phyloP scores from a whole-genome alignment of 1,140 invertebrate species.

The Drosophila burlai region DNA sequence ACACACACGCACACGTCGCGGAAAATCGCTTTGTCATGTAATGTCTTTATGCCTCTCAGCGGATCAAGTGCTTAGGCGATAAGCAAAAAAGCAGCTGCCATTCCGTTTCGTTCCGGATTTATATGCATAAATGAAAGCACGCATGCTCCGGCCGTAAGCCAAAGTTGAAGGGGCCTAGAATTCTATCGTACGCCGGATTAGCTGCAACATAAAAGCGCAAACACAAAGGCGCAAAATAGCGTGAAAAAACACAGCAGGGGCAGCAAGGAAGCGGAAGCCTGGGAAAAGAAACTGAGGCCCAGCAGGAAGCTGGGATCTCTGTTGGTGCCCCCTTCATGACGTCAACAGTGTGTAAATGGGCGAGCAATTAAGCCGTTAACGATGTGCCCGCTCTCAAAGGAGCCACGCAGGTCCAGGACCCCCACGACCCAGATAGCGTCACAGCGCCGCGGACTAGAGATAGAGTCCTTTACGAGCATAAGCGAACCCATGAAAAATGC shows the following conservation, averaged over 20 bases:
- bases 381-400: slow-evolving; percentile 73
- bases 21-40: slow-evolving; percentile 78
- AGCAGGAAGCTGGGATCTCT: slow-evolving; percentile 50
- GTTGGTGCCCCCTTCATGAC: slow-evolving; percentile 49
- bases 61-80: slow-evolving; percentile 78
- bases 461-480: slow-evolving; percentile 50
- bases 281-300: slow-evolving; percentile 2
- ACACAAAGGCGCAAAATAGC: slow-evolving; percentile 34
- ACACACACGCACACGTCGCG: slow-evolving; percentile 13
- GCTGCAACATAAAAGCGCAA: slow-evolving; percentile 63
- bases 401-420: slow-evolving; percentile 25
- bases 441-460: slow-evolving; percentile 13
- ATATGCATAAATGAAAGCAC: slow-evolving; percentile 74
- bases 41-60: slow-evolving; percentile 74
- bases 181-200: slow-evolving; percentile 67
- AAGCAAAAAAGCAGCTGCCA: slow-evolving; percentile 75
- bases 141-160: slow-evolving; percentile 46
- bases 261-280: neutral
- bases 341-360: slow-evolving; percentile 69
- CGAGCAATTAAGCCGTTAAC: slow-evolving; percentile 81
- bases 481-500: slow-evolving; percentile 64
- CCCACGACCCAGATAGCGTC: slow-evolving; percentile 23
- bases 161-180: slow-evolving; percentile 47
- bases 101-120: slow-evolving; percentile 52
- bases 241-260: slow-evolving; percentile 4